Conservation (phyloP, 2,797 vertebrate species). For the Siniperca scherzeri region DNA sequence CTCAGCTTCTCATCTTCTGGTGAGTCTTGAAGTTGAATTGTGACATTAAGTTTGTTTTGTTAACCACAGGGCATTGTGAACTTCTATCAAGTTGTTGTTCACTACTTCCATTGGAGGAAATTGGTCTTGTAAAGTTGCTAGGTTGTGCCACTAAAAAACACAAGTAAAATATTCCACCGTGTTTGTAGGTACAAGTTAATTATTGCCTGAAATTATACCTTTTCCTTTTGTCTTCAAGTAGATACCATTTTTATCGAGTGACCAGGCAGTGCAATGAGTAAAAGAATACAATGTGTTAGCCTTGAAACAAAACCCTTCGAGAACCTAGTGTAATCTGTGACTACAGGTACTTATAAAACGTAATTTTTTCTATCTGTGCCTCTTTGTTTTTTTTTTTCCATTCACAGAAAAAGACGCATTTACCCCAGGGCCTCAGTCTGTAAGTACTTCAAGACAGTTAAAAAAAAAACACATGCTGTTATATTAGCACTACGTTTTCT, state of each 20-base stretch:
- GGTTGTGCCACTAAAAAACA: neutral
- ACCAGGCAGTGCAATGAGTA: neutral
- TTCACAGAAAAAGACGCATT: conserved; percentile 94
- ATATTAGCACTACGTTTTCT: neutral
- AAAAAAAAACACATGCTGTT: neutral
- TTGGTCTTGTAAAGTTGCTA: neutral
- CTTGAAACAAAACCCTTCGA: neutral
- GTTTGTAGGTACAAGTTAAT: neutral
- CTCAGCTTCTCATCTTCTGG: conserved; percentile 98
- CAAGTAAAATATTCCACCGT: neutral
- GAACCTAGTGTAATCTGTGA: neutral
- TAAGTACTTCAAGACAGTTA: conserved; percentile 81
- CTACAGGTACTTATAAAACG: neutral
- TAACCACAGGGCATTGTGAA: neutral
- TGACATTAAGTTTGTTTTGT: neutral
- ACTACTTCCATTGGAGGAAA: neutral
- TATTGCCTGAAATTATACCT: neutral
- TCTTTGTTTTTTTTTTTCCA: conserved; percentile 2
- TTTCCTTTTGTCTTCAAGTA: neutral
- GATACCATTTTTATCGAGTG: neutral
- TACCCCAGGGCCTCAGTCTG: conserved; percentile 91
- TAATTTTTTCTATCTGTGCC: neutral
- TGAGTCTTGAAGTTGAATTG: conserved; percentile 70
- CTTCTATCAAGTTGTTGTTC: neutral
- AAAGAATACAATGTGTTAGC: neutral